Conservation (phyloP, 23 tunicate species). For the Trididemnum miniatum region DNA sequence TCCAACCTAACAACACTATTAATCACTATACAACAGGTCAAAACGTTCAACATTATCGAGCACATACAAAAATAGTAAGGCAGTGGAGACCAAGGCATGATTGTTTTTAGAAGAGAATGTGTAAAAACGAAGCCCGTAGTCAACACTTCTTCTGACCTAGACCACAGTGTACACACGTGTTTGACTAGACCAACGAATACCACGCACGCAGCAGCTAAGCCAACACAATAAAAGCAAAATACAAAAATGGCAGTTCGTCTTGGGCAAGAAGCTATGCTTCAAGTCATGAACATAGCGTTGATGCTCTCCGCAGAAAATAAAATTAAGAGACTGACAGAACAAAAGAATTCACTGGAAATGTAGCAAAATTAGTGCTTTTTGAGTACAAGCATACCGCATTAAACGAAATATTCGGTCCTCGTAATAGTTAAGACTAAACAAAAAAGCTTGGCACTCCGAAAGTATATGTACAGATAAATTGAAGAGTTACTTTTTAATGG, state of each 20-base stretch:
- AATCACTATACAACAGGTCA: background rate
- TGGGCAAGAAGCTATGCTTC: too few relatives aligned
- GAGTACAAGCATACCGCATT: too few relatives aligned
- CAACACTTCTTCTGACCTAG: background rate
- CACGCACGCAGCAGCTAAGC: too few relatives aligned
- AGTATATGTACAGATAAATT: too few relatives aligned
- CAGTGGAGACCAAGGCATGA: constrained; percentile 16
- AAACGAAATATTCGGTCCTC: background rate
- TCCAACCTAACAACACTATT: background rate
- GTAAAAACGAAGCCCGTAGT: constrained; percentile 4
- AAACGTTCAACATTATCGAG: constrained; percentile 11
- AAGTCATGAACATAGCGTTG: too few relatives aligned
- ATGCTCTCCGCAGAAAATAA: too few relatives aligned
- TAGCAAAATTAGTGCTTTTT: too few relatives aligned
- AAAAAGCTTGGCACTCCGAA: too few relatives aligned
- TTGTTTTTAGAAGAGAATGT: background rate
- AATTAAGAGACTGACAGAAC: too few relatives aligned
- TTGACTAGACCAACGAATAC: too few relatives aligned
- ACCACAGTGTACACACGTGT: background rate
- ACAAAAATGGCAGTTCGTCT: background rate
- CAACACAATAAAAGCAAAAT: background rate
- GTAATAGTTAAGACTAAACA: background rate
- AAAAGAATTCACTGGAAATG: too few relatives aligned
- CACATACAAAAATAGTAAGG: background rate
- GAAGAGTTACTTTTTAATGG: constrained; percentile 33